Evolutionary conservation across 1,140 invertebrate genomes (phyloP), one percentile per base, ranked within the genome.

Genomic region (Ceratitis capitata): DNA sequence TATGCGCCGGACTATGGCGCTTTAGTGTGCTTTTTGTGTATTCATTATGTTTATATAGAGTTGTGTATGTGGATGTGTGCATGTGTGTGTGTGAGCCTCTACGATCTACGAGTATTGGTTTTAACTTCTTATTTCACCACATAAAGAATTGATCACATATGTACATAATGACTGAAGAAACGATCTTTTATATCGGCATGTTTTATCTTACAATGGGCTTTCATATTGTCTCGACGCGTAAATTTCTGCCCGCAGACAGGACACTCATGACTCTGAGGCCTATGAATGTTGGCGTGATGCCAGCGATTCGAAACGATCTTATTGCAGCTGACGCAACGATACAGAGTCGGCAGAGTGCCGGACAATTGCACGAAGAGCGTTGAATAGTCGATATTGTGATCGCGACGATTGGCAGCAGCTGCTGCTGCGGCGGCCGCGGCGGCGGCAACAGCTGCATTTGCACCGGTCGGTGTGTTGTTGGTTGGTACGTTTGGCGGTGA

Each of bases 271-370:
- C 94, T 94, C 90, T 95, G 94, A 16, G 95, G 95, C 85, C 94
- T 93, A 89, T 95, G 95, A 53, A 95, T 95, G 89, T 95, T 94
- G 90, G 94, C 93, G 88, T 95, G 95, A 89, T 96, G 95, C 93
- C 95, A 95, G 87, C 95, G 93, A 92, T 95, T 95, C 88, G 93
- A 95, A 78, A 96, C 95, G 87, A 93, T 94, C 93, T 96, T 96
- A 87, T 95, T 94, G 92, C 95, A 95, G 87, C 90, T 92, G 39
- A 92, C 90, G 51, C 91, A 92, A 10, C 91, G 89, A 61, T 92
- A 92, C 0, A 92, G 87, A 0, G 91, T 92, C 32, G 91, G 91
- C 86, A 92, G 86, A 1, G 91, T 92, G 35, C 91, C 91, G 29
- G 91, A 90, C 16, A 92, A 85, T 74, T 92, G 91, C 39, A 92